phyloP scores from a whole-genome alignment of 30 jellyfish, hydroid and myxozoan species.

The Catostylus mosaicus region DNA sequence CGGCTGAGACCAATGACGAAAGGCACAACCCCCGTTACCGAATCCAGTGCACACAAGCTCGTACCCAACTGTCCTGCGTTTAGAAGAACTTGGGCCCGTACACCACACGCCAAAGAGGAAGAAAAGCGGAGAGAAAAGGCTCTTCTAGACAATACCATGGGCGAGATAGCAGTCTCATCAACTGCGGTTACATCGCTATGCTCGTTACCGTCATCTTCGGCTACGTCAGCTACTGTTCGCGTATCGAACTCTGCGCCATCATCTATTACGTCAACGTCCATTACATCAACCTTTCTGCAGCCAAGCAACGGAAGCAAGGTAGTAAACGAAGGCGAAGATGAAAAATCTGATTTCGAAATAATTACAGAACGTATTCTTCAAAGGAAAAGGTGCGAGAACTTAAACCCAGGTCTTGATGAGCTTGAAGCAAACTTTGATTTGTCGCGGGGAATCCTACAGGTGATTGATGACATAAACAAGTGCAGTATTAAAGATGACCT shows the following conservation, averaged over 20 bases:
- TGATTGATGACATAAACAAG: conserved; percentile 39
- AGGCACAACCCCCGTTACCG: conserved; percentile 27
- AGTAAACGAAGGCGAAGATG: neutral
- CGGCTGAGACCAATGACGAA: neutral
- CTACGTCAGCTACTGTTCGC: neutral
- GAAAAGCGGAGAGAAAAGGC: neutral
- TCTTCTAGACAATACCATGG: neutral
- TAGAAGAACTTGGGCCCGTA: conserved; percentile 65
- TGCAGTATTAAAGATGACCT: conserved; percentile 48
- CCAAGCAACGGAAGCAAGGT: neutral
- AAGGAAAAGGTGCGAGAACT: neutral
- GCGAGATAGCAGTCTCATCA: neutral
- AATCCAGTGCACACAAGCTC: neutral
- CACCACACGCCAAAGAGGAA: conserved; percentile 56
- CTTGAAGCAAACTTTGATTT: conserved; percentile 9
- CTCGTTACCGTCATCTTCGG: neutral
- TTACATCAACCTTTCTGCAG: neutral
- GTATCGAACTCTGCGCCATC: neutral
- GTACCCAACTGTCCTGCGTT: conserved; percentile 39
- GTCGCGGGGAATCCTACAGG: conserved; percentile 18
- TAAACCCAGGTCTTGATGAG: neutral
- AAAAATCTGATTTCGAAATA: neutral
- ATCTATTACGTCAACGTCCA: neutral
- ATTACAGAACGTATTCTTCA: conserved; percentile 2
- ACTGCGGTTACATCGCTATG: neutral